A percentile compares a stretch with the other conserved stretches of the same genome.
Conservation (phyloP, 2,113 vertebrate species). For the Pluvianellus socialis region DNA sequence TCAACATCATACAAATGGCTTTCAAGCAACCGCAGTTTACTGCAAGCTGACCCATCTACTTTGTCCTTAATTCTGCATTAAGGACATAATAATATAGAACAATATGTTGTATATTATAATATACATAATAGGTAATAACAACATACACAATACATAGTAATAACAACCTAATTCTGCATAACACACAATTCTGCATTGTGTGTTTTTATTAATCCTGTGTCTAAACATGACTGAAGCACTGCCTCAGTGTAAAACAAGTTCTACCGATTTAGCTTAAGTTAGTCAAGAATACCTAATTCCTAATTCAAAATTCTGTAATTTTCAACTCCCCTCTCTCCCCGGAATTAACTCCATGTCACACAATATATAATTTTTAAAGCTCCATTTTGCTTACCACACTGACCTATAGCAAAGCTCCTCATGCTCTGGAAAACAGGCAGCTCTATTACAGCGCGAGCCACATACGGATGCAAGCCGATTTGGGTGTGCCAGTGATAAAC, state of each 20-base stretch:
- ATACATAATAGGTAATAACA: not conserved
- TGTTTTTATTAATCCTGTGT: not conserved
- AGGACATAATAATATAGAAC: not conserved
- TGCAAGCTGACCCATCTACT: not conserved
- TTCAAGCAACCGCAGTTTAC: not conserved
- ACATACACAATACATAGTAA: not conserved
- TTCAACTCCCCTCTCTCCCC: not conserved
- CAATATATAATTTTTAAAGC: not conserved
- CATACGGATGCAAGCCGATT: not conserved
- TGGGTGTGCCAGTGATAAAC: constrained; percentile 33
- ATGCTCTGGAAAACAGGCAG: not conserved
- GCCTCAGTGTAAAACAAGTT: not conserved
- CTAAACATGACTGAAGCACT: not conserved
- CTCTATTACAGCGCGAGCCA: not conserved
- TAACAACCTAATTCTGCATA: not conserved
- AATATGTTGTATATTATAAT: not conserved
- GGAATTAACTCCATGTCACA: fast-evolving
- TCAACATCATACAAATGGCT: not conserved
- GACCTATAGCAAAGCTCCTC: not conserved
- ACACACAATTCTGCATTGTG: not conserved
- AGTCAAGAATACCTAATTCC: not conserved
- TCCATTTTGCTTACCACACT: constrained; percentile 12
- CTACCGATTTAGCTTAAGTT: not conserved
- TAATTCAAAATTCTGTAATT: not conserved
- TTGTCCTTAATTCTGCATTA: not conserved